A percentile compares a stretch with the other conserved stretches of the same genome.
Conservation (phyloP, 2,888 invertebrate genomes). For the Cephus pulcher region DNA sequence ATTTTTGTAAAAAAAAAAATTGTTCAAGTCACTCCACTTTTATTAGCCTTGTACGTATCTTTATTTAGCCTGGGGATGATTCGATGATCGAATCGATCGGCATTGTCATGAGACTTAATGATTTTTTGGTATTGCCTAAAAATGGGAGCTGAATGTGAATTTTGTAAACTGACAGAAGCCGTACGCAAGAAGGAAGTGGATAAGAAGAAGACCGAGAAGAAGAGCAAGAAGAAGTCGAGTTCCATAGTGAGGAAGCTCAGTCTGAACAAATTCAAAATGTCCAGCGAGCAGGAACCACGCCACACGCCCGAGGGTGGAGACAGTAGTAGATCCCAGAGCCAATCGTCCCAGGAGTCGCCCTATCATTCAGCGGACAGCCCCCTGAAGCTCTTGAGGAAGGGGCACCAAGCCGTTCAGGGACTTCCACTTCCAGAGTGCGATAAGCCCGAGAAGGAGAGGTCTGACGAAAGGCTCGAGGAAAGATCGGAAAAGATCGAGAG, state of each 20-base stretch:
- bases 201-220: conserved; percentile 36
- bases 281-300: conserved; percentile 40
- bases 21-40: background rate
- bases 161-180: background rate
- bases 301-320: conserved; percentile 59
- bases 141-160: background rate
- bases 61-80: background rate
- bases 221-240: conserved; percentile 48
- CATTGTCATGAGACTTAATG: background rate
- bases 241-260: conserved; percentile 57
- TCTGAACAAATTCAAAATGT: conserved; percentile 54
- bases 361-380: conserved; percentile 45
- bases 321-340: conserved; percentile 56
- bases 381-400: conserved; percentile 24
- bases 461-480: conserved; percentile 22
- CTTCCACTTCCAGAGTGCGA: conserved; percentile 10
- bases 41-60: background rate
- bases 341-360: conserved; percentile 59
- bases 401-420: conserved; percentile 9
- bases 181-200: conserved; percentile 32
- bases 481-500: conserved; percentile 41
- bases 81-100: background rate
- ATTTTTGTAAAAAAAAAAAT: background rate
- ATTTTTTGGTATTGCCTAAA: background rate
- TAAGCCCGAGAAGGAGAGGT: conserved; percentile 15